Base-by-base conservation (phyloP, 2,113 vertebrate species). In the Oreochromis tanganicae region DNA sequence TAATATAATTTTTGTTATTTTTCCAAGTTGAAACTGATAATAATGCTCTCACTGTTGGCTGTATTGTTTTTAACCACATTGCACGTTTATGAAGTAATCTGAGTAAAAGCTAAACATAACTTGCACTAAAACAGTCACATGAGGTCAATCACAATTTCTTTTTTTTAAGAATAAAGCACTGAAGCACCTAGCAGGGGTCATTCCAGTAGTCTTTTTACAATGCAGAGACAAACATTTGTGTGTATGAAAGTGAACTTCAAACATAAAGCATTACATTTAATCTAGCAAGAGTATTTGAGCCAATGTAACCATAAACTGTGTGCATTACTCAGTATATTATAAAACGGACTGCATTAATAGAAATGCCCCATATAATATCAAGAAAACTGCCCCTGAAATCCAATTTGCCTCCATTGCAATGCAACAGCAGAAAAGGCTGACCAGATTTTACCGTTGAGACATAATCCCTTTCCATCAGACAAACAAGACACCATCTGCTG, bases 401-500 rank as follows among this genome's bases (percentile, higher is more conserved):
- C 79, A 90, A 87, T 91, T 91, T 85, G 41, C 75, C 38, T 91
- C 36, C 36, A 82, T 17, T 90, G 81, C 55, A 3, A 84, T 88
- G 86, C 59, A 41, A 89, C 90, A 83, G 89, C 90, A 92, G 91
- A 93, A 94, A 93, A 91, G 88, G 87, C 93, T 46, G 92, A 94
- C 83, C 88, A 90, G 93, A 93, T 94, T 95, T 93, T 88, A 89
- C 82, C 16, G 85, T 92, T 82, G 86, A 88, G 91, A 93, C 95
- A 86, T 96, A 96, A 96, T 96, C 95, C 94, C 89, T 87, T 34
- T 80, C 92, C 92, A 95, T 95, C 92, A 92, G 87, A 94, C 94
- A 96, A 94, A 95, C 95, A 96, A 94, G 94, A 92, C 93, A 91
- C 96, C 96, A 97, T 97, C 96, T 97, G 96, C 89, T 94, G 91